A percentile compares a stretch with the other conserved stretches of the same genome.
Conservation (phyloP, 2,888 invertebrate genomes). For the Leistus spinibarbis region DNA sequence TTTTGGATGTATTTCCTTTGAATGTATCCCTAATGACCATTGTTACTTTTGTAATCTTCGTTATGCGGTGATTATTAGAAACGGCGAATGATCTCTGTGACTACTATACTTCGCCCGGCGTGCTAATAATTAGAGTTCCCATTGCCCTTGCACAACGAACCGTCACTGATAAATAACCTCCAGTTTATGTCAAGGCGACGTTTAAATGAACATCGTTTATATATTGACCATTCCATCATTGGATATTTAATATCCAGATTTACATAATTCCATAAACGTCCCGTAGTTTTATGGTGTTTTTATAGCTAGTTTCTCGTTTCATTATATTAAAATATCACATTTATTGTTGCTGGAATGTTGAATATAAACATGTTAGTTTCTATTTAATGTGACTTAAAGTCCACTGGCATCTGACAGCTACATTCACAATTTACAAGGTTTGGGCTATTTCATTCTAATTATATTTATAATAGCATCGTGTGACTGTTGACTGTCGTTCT, state of each 20-base stretch:
- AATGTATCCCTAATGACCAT: too few species aligned
- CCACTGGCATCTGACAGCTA: too few species aligned
- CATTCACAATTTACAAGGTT: background rate
- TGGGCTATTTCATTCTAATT: too few species aligned
- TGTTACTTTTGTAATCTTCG: too few species aligned
- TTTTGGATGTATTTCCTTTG: too few species aligned
- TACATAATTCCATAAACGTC: background rate
- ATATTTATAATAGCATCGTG: too few species aligned
- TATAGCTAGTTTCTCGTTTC: constrained; percentile 27
- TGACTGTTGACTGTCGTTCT: too few species aligned
- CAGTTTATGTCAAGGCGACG: background rate
- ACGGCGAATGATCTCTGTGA: too few species aligned
- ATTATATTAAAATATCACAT: constrained; percentile 36
- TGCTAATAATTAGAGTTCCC: too few species aligned
- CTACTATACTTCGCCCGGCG: too few species aligned
- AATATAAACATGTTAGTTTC: background rate
- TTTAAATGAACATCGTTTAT: background rate
- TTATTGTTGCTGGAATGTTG: background rate
- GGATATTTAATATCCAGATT: constrained; percentile 1
- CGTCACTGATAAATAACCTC: background rate
- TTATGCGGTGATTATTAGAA: too few species aligned
- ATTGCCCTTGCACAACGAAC: too few species aligned
- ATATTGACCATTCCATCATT: constrained; percentile 24
- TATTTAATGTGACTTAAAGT: background rate
- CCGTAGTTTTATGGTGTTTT: constrained; percentile 19